These are phyloP conservation scores for Oostethus manadensis DNA, from an alignment of 2,113 vertebrate species.

Conservation along the genomic window DNA sequence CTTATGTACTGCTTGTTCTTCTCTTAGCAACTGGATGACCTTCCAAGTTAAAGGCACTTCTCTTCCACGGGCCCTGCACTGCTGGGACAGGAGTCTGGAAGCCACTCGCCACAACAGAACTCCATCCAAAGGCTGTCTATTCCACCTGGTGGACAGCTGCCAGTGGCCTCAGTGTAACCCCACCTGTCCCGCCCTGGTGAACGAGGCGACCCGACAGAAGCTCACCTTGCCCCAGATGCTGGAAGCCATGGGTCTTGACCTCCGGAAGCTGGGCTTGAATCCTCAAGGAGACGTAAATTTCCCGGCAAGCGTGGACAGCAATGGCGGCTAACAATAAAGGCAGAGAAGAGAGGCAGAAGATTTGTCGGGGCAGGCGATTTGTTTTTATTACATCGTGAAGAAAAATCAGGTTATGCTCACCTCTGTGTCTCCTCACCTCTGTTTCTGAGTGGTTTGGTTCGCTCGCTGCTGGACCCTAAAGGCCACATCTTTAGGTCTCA, in stretches of 20 bases:
- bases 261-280: constrained; percentile 71
- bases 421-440: constrained; percentile 26
- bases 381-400: constrained; percentile 45
- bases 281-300: constrained; percentile 58
- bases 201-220: constrained; percentile 73
- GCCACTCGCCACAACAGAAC: constrained; percentile 69
- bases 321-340: constrained; percentile 66
- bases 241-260: constrained; percentile 73
- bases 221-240: constrained; percentile 76
- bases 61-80: constrained; percentile 75
- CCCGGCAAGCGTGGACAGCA: constrained; percentile 67
- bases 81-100: constrained; percentile 79
- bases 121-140: constrained; percentile 73
- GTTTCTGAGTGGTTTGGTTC: constrained; percentile 28
- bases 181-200: constrained; percentile 75
- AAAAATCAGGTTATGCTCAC: constrained; percentile 59
- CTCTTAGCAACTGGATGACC: constrained; percentile 74
- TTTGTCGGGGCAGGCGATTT: constrained; percentile 13
- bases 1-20: not conserved
- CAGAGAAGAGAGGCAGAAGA: constrained; percentile 8
- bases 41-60: constrained; percentile 75
- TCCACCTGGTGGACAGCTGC: constrained; percentile 76
- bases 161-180: constrained; percentile 81
- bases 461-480: constrained; percentile 26
- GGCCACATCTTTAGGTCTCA: constrained; percentile 17